Conservation (phyloP, 2,797 vertebrate species). For the Poecile montanus region DNA sequence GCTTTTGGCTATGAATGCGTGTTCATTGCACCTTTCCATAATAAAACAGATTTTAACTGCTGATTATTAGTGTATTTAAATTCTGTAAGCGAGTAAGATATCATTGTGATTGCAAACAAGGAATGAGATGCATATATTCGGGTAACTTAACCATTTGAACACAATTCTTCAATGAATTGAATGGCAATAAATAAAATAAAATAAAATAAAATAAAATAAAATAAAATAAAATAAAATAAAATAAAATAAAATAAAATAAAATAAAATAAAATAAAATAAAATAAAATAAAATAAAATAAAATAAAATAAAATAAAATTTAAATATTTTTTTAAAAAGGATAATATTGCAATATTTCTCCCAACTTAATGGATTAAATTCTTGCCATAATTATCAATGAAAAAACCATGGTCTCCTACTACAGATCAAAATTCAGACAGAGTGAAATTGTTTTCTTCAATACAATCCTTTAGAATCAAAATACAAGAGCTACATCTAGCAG, state of each 20-base stretch:
- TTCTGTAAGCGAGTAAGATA: background rate
- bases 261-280: too few species aligned
- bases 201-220: too few species aligned
- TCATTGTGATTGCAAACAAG: background rate
- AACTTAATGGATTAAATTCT: background rate
- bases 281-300: too few species aligned
- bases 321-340: background rate
- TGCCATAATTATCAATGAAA: background rate
- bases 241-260: too few species aligned
- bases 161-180: background rate
- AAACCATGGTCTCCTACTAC: rapidly evolving
- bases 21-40: background rate
- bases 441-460: background rate
- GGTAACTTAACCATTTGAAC: background rate
- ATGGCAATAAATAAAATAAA: background rate
- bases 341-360: background rate
- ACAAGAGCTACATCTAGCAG: background rate
- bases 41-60: background rate
- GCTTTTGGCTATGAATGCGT: background rate
- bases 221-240: too few species aligned
- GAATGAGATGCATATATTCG: background rate
- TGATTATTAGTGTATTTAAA: background rate
- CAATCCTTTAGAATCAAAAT: background rate
- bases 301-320: too few species aligned
- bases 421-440: background rate